phyloP scores from a whole-genome alignment of 92 coral and sea anemone genomes.

The Epizoanthus rinbou region DNA sequence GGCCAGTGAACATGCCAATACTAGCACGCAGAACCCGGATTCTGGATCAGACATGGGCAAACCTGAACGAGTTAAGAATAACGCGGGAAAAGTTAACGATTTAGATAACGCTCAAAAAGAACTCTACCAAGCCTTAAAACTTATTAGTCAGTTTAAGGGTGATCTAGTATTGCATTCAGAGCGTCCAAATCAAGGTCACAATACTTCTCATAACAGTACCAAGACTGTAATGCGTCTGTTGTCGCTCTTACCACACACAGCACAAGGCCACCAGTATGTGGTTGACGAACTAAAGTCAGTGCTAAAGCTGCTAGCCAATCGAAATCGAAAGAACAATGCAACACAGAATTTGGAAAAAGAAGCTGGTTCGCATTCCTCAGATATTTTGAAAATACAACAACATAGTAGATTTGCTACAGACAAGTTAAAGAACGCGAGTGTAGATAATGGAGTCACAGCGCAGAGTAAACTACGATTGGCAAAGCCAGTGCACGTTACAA shows the following conservation, averaged over 20 bases:
- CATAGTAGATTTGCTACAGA: constrained; percentile 1
- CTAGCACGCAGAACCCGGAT: neutral
- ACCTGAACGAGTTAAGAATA: neutral
- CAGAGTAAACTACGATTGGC: neutral
- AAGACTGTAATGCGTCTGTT: neutral
- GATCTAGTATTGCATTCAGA: neutral
- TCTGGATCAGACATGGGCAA: neutral
- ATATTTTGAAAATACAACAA: neutral
- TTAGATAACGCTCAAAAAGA: neutral
- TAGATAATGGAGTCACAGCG: neutral
- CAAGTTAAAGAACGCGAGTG: no score
- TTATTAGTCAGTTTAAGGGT: neutral
- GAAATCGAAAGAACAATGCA: neutral
- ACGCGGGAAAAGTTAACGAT: neutral
- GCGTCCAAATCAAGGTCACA: neutral
- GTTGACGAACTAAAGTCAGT: constrained; percentile 1
- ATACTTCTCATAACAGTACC: neutral
- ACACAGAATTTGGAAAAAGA: neutral
- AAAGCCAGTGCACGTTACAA: neutral
- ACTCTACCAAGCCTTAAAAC: neutral
- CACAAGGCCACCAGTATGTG: neutral
- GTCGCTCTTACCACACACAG: neutral
- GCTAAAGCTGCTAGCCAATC: neutral
- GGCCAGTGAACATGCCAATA: neutral
- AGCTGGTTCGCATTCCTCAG: neutral